Evolutionary conservation across 2,888 invertebrate species (phyloP).

Genomic region (Epistrophella euchroma): DNA sequence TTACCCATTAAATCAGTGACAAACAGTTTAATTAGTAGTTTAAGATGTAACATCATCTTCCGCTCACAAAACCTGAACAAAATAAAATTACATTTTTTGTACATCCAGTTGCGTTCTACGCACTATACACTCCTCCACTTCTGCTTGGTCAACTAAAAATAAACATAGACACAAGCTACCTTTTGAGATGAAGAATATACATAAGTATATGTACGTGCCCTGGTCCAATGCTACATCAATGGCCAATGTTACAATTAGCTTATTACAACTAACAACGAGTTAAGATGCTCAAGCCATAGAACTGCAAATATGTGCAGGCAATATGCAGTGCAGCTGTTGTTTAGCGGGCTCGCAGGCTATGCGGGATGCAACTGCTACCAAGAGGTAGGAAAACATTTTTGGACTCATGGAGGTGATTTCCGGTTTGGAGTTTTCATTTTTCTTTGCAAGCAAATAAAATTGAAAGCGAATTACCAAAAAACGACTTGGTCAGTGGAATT

Average conservation of each 20-base stretch:
- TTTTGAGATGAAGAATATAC: conserved; percentile 33
- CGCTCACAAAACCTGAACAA: conserved; percentile 4
- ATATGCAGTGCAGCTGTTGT: conserved; percentile 50
- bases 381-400: conserved; percentile 50
- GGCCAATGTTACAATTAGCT: conserved; percentile 53
- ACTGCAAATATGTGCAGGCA: background rate
- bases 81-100: conserved; percentile 5
- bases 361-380: background rate
- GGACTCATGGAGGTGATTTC: conserved; percentile 38
- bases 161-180: background rate
- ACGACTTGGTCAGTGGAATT: conserved; percentile 15
- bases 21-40: conserved; percentile 40
- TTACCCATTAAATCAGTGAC: conserved; percentile 33
- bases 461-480: conserved; percentile 57
- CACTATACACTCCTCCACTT: conserved; percentile 15
- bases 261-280: conserved; percentile 44
- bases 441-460: conserved; percentile 35
- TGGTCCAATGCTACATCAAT: conserved; percentile 70
- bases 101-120: background rate
- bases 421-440: conserved; percentile 44
- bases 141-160: background rate
- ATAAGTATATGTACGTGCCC: conserved; percentile 39
- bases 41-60: conserved; percentile 41
- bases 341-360: conserved; percentile 30
- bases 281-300: conserved; percentile 23